Percentiles rank a stretch among this genome's conserved stretches.
These are phyloP conservation scores for Scolopax rusticola DNA, from an alignment of 2,797 vertebrate genomes.

Conservation along the genomic window DNA sequence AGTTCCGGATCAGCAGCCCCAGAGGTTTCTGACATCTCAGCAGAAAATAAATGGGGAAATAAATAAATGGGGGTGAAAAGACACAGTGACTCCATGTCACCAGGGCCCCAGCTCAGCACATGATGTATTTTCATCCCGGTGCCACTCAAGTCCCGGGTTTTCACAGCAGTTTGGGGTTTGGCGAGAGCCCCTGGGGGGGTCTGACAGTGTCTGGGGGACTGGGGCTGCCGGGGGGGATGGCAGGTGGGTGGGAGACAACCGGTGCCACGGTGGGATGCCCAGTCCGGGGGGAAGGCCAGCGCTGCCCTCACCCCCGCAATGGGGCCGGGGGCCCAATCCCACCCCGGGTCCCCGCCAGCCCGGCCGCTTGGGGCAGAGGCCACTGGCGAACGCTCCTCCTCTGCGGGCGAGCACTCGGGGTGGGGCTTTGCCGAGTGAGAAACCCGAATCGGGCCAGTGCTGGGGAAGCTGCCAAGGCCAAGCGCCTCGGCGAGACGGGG, in stretches of 20 bases:
- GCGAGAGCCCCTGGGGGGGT: not conserved
- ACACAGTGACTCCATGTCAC: rapidly evolving
- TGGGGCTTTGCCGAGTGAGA: constrained; percentile 30
- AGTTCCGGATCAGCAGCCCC: not conserved
- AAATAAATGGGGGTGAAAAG: not conserved
- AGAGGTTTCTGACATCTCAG: not conserved
- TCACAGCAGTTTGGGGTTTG: not conserved
- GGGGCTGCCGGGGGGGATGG: not conserved
- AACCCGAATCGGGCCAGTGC: not conserved
- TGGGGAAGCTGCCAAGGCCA: not conserved
- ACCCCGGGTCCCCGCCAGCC: rapidly evolving
- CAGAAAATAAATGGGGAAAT: not conserved
- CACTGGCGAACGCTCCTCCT: constrained; percentile 7
- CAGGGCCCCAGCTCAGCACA: not conserved
- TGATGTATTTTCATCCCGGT: rapidly evolving
- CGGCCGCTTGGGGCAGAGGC: not conserved
- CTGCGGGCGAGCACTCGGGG: constrained; percentile 33
- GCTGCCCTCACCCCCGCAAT: not conserved
- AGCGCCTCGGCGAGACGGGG: not conserved
- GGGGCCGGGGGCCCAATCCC: not conserved
- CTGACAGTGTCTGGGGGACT: not conserved
- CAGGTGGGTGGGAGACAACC: not conserved
- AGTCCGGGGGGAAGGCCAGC: rapidly evolving
- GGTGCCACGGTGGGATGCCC: not conserved
- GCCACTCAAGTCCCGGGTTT: not conserved